Conservation (phyloP, 2,797 vertebrate genomes). For the Podargus strigoides region DNA sequence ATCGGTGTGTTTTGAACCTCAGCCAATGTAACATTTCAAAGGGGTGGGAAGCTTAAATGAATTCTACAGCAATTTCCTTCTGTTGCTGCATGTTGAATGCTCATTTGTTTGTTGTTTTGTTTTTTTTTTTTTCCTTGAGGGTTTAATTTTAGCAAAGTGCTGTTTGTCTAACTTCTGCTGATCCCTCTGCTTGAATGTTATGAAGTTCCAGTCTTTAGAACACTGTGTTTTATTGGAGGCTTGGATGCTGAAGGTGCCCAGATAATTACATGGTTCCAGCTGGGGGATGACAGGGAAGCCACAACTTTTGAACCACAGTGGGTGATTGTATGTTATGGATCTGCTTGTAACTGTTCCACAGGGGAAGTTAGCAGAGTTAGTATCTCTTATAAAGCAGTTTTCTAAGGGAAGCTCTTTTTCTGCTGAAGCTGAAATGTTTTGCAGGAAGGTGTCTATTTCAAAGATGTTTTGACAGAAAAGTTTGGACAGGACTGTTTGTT, state of each 20-base stretch:
- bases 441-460: neutral
- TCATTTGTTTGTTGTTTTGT: neutral
- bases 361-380: neutral
- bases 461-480: neutral
- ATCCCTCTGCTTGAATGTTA: neutral
- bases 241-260: neutral
- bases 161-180: neutral
- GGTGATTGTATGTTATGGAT: neutral
- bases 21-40: neutral
- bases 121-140: neutral
- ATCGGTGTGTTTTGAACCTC: neutral
- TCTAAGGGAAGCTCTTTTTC: neutral
- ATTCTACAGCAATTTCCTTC: neutral
- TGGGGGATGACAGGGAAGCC: neutral
- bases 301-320: neutral
- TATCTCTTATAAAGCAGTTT: neutral
- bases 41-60: neutral
- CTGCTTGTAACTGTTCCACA: accelerated
- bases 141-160: neutral
- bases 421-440: neutral
- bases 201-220: neutral
- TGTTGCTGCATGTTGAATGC: neutral
- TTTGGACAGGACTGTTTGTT: conserved; percentile 6
- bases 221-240: neutral
- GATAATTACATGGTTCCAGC: neutral